A percentile compares a stretch with the other conserved stretches of the same genome.
phyloP scores from a whole-genome alignment of 2,113 vertebrate genomes.

The Microcebus griseorufus region DNA sequence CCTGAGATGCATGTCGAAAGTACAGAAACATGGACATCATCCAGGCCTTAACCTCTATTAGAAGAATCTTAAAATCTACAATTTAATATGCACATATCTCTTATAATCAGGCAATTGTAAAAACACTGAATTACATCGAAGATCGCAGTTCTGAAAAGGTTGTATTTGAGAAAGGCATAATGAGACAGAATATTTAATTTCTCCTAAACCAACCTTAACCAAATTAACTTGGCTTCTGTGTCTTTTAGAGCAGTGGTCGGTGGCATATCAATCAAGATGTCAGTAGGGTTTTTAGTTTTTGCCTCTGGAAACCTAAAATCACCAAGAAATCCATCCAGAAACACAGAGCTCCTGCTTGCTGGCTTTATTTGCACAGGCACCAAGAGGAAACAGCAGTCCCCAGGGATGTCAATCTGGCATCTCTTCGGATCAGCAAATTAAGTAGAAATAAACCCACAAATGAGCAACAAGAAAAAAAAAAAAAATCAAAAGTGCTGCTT shows the following conservation, averaged over 20 bases:
- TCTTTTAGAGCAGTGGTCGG: background rate
- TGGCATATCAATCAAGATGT: background rate
- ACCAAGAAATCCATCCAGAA: background rate
- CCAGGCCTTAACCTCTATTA: background rate
- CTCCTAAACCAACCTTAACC: background rate
- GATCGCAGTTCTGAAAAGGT: background rate
- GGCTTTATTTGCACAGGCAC: background rate
- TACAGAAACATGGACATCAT: background rate
- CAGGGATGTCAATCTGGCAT: slow-evolving; percentile 49
- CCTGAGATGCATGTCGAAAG: background rate
- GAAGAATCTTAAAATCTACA: background rate
- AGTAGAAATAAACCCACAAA: slow-evolving; percentile 44
- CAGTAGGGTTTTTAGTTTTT: background rate
- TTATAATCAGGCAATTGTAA: background rate
- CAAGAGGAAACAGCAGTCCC: background rate
- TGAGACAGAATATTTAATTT: slow-evolving; percentile 36
- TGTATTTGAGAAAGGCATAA: background rate
- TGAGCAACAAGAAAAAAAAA: background rate
- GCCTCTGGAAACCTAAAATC: background rate
- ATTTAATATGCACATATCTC: background rate
- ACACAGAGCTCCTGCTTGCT: background rate
- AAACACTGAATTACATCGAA: background rate
- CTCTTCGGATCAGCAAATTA: slow-evolving; percentile 66
- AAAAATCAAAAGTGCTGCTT: slow-evolving; percentile 9
- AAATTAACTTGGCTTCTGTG: background rate